Conservation (phyloP, 2,797 vertebrate genomes). For the Thalassophryne amazonica region DNA sequence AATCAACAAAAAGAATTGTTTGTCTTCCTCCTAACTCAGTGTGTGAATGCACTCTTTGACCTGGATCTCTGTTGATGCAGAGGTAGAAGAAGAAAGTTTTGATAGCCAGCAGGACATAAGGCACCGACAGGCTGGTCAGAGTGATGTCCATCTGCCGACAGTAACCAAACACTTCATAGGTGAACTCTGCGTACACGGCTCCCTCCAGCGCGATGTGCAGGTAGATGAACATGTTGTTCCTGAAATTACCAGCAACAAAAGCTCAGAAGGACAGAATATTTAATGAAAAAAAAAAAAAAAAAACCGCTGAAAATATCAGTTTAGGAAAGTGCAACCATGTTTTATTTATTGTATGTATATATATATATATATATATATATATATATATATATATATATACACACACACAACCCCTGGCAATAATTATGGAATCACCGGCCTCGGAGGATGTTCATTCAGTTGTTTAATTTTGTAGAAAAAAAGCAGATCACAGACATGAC, state of each 20-base stretch:
- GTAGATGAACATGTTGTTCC: slow-evolving; percentile 83
- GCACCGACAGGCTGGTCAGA: slow-evolving; percentile 77
- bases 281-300: neutral
- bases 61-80: slow-evolving; percentile 86
- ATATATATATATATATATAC: too few relatives aligned
- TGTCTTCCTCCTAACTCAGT: neutral
- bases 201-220: slow-evolving; percentile 85
- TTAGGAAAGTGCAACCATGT: too few relatives aligned
- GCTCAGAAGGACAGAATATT: neutral
- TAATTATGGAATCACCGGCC: too few relatives aligned
- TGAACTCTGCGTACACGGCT: slow-evolving; percentile 86
- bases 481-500: too few relatives aligned
- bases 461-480: too few relatives aligned
- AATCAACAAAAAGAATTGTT: neutral
- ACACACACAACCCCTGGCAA: too few relatives aligned
- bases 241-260: slow-evolving; percentile 50
- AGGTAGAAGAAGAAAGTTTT: slow-evolving; percentile 84
- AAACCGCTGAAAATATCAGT: neutral
- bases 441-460: too few relatives aligned
- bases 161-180: slow-evolving; percentile 87
- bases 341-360: too few relatives aligned
- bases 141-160: slow-evolving; percentile 87
- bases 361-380: too few relatives aligned
- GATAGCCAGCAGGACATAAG: slow-evolving; percentile 83
- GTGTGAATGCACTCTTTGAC: slow-evolving; percentile 57